Conservation (phyloP, 2,113 vertebrate species). For the Chaetura pelagica region DNA sequence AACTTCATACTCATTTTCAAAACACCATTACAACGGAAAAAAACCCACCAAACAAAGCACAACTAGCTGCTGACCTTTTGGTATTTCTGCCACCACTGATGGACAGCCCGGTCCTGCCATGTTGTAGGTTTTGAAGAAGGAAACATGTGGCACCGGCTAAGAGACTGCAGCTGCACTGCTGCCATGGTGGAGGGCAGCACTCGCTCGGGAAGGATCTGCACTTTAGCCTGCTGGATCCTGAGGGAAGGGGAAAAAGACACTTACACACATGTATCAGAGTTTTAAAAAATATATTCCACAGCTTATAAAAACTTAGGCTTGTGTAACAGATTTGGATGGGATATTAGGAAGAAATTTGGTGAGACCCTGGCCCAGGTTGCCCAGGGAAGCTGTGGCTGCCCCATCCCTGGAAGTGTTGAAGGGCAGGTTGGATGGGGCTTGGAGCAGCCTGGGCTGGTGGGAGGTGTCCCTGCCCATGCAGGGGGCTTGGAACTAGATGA, state of each 20-base stretch:
- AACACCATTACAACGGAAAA: not conserved
- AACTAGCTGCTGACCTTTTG: conserved; percentile 83
- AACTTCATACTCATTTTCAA: not conserved
- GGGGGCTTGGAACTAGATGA: too few relatives aligned
- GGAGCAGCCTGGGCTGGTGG: too few relatives aligned
- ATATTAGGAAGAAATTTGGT: too few relatives aligned
- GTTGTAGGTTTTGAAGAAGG: conserved; percentile 76
- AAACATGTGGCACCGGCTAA: conserved; percentile 81
- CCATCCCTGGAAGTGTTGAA: too few relatives aligned
- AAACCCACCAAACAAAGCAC: not conserved
- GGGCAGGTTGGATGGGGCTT: too few relatives aligned
- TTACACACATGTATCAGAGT: rapidly evolving
- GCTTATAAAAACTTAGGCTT: not conserved
- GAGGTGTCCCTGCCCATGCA: too few relatives aligned
- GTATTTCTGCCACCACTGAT: conserved; percentile 87
- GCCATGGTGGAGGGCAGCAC: conserved; percentile 90
- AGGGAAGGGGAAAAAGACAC: not conserved
- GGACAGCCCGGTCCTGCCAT: conserved; percentile 79
- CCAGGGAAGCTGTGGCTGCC: too few relatives aligned
- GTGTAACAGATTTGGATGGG: not conserved
- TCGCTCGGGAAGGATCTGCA: conserved; percentile 94
- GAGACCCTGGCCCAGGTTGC: too few relatives aligned
- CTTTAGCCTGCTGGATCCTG: conserved; percentile 94
- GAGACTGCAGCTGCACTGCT: conserved; percentile 86
- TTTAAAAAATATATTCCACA: not conserved